Percentiles rank a stretch among this genome's conserved stretches.
Conservation (phyloP, 2,797 vertebrate species). For the Dicrostonyx torquatus region DNA sequence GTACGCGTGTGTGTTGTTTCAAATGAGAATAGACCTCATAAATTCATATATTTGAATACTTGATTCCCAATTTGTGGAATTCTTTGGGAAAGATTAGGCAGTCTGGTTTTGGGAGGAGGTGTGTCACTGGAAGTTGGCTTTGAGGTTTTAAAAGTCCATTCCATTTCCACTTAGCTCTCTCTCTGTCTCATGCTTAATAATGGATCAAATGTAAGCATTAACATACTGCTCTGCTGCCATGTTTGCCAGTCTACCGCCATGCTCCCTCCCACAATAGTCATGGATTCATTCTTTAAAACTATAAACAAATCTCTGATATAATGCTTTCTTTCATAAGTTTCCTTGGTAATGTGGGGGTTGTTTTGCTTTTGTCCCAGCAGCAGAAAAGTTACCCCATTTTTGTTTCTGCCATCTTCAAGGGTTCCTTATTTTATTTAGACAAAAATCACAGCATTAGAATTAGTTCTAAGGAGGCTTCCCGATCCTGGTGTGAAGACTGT, state of each 20-base stretch:
- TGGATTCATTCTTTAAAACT: not conserved
- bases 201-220: not conserved
- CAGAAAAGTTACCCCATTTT: not conserved
- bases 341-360: not conserved
- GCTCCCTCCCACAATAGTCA: not conserved
- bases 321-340: not conserved
- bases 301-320: not conserved
- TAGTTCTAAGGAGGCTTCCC: conserved; percentile 63
- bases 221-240: not conserved
- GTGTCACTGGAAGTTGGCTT: not conserved
- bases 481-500: conserved; percentile 61
- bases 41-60: not conserved
- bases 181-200: not conserved
- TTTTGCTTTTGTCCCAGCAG: not conserved
- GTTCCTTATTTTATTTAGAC: conserved; percentile 44
- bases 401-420: conserved; percentile 6
- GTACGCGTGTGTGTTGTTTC: not conserved
- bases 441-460: not conserved
- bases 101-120: not conserved
- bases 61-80: not conserved
- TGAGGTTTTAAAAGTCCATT: not conserved
- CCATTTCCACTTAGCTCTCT: not conserved
- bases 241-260: not conserved
- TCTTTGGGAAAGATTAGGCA: not conserved
- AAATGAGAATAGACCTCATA: not conserved